phyloP scores from a whole-genome alignment of 1,140 invertebrate genomes.

The Pseudomyrmex flavicornis region DNA sequence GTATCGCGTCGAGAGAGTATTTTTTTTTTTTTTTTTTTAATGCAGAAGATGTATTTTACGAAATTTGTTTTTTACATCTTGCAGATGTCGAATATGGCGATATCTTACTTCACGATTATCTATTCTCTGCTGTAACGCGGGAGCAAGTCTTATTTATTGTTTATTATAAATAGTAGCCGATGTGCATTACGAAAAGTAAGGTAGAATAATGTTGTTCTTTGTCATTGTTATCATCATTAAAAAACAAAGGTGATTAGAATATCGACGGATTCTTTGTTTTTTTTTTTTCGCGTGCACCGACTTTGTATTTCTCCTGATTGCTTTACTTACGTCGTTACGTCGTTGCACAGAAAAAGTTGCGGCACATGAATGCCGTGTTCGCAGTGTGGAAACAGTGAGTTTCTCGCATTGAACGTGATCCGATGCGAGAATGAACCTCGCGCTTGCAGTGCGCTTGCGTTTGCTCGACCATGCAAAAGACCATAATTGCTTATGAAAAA shows the following conservation, averaged over 20 bases:
- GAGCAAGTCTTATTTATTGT: neutral
- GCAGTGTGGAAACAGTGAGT: too few relatives aligned
- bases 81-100: conserved; percentile 8
- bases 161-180: conserved; percentile 22
- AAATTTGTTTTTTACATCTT: neutral
- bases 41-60: too few relatives aligned
- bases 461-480: neutral
- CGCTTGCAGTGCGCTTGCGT: neutral
- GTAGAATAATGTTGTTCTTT: neutral
- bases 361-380: too few relatives aligned
- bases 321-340: too few relatives aligned
- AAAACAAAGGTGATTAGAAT: too few relatives aligned
- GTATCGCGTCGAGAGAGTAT: too few relatives aligned
- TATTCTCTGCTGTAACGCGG: conserved; percentile 6
- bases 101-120: conserved; percentile 19
- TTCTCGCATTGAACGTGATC: neutral
- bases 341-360: too few relatives aligned
- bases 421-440: neutral
- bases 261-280: too few relatives aligned
- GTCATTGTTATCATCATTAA: too few relatives aligned
- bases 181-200: neutral
- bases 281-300: too few relatives aligned
- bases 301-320: too few relatives aligned
- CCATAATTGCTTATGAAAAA: conserved; percentile 27
- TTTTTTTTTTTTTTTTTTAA: too few relatives aligned